Base-by-base conservation (phyloP, 1,140 invertebrate species). In the Palaemon carinicauda region DNA sequence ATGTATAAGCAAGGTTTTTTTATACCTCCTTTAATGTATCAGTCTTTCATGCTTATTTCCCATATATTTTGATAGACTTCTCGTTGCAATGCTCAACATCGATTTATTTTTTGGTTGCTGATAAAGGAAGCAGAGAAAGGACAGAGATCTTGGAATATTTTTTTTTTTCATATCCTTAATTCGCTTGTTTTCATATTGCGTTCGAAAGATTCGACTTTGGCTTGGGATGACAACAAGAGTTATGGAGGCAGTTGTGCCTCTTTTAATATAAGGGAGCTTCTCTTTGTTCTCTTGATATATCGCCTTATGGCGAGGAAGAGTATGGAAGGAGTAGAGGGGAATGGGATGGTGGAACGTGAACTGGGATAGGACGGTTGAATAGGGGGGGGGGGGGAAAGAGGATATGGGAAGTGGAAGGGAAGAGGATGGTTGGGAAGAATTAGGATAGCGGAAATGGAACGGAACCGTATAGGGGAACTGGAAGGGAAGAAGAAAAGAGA, bases 261-360 rank as follows among this genome's bases (percentile, higher is more conserved):
- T 69, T 69, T 69, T 69, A 27, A 69, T 69, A 69, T 69, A 69
- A 69, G 10, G 65, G 10, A 15, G 65, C 65, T 69, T 69, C 65
- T 31, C 65, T 15, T 69, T 27, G 65, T 69, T 69, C 65, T 69
- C 24, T 69, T 69, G 65, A 69, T 69, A 69, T 69, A 69, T 69
- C 24, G n/a, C 65, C 17, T 19, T 31, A 12, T 24, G 10, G 24
- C n/a, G 24, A 69, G 65, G 65, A 17, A 31, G 65, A 73, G 24
- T 31, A 14, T 24, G 65, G 65, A 17, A 31, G 65, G 54, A 24
- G 60, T 77, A 74, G 75, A 69, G 60, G 54, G 77, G 83, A 73
- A 56, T 75, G 83, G 83, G 83, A 60, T 52, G 53, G n/a, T 78
- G 75, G 56, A 31, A 85, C 60, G 52, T n/a, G 75, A 24, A 52